Conservation (phyloP, 1,140 invertebrate genomes). For the Drosophila serrata region DNA sequence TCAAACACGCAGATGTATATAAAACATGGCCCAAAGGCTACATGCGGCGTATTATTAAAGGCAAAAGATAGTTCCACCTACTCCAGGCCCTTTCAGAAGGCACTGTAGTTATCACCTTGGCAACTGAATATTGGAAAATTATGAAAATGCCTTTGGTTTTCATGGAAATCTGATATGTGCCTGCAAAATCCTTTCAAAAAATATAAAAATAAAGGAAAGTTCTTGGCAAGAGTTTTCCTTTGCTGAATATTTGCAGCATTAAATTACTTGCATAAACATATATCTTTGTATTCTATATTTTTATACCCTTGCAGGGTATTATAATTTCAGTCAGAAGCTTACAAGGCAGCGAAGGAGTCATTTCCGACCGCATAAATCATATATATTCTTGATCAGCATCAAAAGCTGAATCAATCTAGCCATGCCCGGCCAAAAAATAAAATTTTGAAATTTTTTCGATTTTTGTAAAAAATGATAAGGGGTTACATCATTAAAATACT, state of each 20-base stretch:
- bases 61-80: neutral
- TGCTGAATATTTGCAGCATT: neutral
- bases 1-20: constrained; percentile 22
- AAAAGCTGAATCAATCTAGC: too few relatives aligned
- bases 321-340: too few relatives aligned
- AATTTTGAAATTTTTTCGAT: too few relatives aligned
- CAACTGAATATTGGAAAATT: neutral
- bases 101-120: neutral
- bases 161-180: neutral
- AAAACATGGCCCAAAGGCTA: constrained; percentile 22
- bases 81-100: neutral
- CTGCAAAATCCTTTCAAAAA: neutral
- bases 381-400: too few relatives aligned
- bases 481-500: too few relatives aligned
- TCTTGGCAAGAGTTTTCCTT: neutral
- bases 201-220: neutral
- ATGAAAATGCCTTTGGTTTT: neutral
- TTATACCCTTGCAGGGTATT: too few relatives aligned
- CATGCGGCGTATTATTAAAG: neutral
- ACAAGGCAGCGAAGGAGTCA: too few relatives aligned
- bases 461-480: too few relatives aligned
- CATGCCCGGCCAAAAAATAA: too few relatives aligned
- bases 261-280: too few relatives aligned
- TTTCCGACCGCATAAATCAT: too few relatives aligned
- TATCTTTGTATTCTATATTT: too few relatives aligned